phyloP scores from a whole-genome alignment of 2,888 invertebrate genomes.

The Diaprepes abbreviatus region DNA sequence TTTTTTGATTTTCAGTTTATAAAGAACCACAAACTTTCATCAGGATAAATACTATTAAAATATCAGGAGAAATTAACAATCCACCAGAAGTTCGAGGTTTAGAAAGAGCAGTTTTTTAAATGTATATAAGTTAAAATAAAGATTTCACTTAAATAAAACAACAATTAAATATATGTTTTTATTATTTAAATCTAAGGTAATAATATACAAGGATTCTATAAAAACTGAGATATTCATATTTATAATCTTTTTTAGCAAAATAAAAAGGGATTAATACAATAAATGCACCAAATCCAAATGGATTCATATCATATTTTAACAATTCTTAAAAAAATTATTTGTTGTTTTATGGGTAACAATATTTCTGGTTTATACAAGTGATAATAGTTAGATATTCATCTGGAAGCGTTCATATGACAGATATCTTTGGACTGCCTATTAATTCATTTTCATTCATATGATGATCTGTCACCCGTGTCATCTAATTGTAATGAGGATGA shows the following conservation, averaged over 20 bases:
- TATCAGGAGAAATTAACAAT: constrained; percentile 66
- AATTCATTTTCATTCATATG: too few species aligned
- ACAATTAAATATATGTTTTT: constrained; percentile 7
- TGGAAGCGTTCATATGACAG: too few species aligned
- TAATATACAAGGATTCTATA: constrained; percentile 33
- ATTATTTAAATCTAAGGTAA: constrained; percentile 25
- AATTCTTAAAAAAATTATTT: too few species aligned
- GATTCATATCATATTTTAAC: not conserved
- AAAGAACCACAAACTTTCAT: constrained; percentile 80
- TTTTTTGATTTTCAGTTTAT: constrained; percentile 58
- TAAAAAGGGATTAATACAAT: constrained; percentile 24
- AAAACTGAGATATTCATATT: constrained; percentile 28
- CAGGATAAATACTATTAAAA: constrained; percentile 81
- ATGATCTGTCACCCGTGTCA: too few species aligned
- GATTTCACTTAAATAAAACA: constrained; percentile 20
- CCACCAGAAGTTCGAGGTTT: constrained; percentile 63
- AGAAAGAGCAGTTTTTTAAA: constrained; percentile 57
- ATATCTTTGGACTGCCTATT: too few species aligned
- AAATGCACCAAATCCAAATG: constrained; percentile 5
- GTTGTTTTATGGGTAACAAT: too few species aligned
- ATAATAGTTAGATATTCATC: too few species aligned
- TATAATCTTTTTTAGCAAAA: constrained; percentile 5
- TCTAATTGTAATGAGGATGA: too few species aligned
- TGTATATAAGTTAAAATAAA: constrained; percentile 20
- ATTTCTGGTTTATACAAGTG: too few species aligned